phyloP scores from a whole-genome alignment of 1,140 invertebrate genomes.

The Drosophila prosaltans region DNA sequence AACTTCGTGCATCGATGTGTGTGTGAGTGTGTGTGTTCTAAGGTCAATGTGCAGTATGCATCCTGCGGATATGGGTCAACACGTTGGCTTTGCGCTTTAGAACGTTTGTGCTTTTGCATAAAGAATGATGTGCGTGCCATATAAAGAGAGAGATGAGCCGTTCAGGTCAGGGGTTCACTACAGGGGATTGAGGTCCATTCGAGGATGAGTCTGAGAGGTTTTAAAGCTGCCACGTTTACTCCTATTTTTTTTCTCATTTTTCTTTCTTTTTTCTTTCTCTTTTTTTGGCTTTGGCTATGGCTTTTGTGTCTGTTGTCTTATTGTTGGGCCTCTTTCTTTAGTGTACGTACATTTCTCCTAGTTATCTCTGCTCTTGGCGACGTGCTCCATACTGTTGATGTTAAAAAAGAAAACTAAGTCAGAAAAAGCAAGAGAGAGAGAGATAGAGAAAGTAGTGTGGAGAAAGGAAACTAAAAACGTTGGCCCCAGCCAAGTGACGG shows the following conservation, averaged over 20 bases:
- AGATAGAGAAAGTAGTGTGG: not conserved
- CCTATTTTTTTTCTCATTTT: slow-evolving; percentile 29
- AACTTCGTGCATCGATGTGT: not conserved
- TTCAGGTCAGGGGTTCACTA: slow-evolving; percentile 48
- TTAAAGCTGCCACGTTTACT: slow-evolving; percentile 54
- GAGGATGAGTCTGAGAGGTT: slow-evolving; percentile 21
- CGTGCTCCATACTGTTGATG: slow-evolving; percentile 67
- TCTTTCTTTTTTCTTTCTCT: slow-evolving; percentile 26
- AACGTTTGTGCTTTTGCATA: slow-evolving; percentile 31
- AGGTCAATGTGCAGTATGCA: slow-evolving; percentile 60
- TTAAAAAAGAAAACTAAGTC: slow-evolving; percentile 31
- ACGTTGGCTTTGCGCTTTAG: slow-evolving; percentile 16
- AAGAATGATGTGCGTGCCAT: slow-evolving; percentile 68
- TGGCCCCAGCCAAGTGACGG: slow-evolving; percentile 73
- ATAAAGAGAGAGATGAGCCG: slow-evolving; percentile 16
- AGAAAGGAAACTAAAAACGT: slow-evolving; percentile 38
- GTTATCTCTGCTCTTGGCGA: slow-evolving; percentile 36
- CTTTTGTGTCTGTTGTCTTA: not conserved
- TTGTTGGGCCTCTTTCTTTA: slow-evolving; percentile 18
- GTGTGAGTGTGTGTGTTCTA: slow-evolving; percentile 22
- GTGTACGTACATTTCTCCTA: slow-evolving; percentile 15
- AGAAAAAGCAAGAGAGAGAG: not conserved
- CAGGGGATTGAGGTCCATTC: slow-evolving; percentile 26
- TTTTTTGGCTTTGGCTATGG: slow-evolving; percentile 7
- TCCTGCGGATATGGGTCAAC: slow-evolving; percentile 59